Evolutionary conservation across 2,888 invertebrate species (phyloP).

Genomic region (Phengaris alcon): DNA sequence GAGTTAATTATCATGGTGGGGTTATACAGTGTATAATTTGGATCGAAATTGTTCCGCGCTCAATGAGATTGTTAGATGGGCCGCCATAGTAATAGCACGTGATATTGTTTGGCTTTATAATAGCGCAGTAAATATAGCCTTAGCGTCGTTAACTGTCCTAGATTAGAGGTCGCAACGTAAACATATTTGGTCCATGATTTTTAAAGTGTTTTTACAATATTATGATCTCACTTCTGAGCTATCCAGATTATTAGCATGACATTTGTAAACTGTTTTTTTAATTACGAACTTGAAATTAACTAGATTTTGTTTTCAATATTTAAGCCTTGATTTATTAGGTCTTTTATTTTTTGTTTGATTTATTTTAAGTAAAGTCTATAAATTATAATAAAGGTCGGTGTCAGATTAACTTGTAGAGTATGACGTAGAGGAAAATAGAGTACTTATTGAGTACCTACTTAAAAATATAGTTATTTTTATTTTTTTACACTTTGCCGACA

Average conservation of each 20-base stretch:
- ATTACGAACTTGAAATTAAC: no score
- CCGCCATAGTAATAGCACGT: constrained; percentile 55
- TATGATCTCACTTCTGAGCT: background rate
- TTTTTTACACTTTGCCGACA: no score
- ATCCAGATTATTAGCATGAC: constrained; percentile 1
- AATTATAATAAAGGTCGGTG: no score
- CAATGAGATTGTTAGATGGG: constrained; percentile 66
- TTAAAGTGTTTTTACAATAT: constrained; percentile 1
- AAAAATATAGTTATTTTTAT: no score
- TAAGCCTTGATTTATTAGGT: no score
- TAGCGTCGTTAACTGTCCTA: constrained; percentile 27
- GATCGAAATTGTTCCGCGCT: constrained; percentile 71
- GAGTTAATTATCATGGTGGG: constrained; percentile 70
- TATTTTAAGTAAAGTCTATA: no score
- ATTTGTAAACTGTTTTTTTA: background rate
- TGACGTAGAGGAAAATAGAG: no score
- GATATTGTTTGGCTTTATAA: constrained; percentile 74
- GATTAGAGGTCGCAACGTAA: constrained; percentile 26
- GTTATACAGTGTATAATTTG: constrained; percentile 72
- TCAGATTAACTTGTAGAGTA: no score
- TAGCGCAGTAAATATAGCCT: constrained; percentile 42
- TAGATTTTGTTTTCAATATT: no score
- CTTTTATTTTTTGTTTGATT: no score
- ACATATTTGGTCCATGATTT: constrained; percentile 14
- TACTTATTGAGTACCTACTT: no score